A percentile compares a stretch with the other conserved stretches of the same genome.
phyloP scores from a whole-genome alignment of 2,797 vertebrate species.

The Sciurus carolinensis region DNA sequence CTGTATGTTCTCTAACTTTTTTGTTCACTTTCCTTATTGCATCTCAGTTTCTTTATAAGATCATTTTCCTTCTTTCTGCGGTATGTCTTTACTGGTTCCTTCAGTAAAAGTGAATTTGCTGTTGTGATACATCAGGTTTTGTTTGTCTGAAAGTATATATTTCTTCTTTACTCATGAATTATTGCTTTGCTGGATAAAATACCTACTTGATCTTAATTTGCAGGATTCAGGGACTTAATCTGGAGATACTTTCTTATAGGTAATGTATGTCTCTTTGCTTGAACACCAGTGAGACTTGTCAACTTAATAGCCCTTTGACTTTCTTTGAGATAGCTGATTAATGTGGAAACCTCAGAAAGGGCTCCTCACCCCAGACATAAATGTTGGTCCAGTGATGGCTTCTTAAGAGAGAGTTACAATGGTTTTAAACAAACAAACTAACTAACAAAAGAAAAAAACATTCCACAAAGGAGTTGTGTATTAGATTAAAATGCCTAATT shows the following conservation, averaged over 20 bases:
- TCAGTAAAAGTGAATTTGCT: background rate
- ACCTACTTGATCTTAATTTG: constrained; percentile 30
- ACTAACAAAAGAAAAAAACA: too few relatives aligned
- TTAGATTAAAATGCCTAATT: background rate
- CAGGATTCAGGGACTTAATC: background rate
- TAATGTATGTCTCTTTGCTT: background rate
- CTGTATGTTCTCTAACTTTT: background rate
- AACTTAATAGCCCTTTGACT: background rate
- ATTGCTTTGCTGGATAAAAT: background rate
- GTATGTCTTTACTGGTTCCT: background rate
- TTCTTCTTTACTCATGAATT: constrained; percentile 16
- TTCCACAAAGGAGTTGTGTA: background rate
- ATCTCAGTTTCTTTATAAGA: background rate
- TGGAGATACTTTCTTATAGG: background rate
- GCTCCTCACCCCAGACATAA: background rate
- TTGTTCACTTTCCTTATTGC: background rate
- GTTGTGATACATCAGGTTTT: background rate
- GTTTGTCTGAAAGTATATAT: background rate
- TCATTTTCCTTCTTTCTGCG: background rate
- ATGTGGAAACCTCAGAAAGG: too few relatives aligned
- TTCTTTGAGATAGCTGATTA: background rate
- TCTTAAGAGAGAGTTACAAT: background rate
- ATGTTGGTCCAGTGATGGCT: background rate
- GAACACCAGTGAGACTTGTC: background rate
- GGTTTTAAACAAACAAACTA: background rate